A percentile compares a stretch with the other conserved stretches of the same genome.
Evolutionary conservation across 2,888 invertebrate species (phyloP).

Genomic region (Sussaba pulchella): DNA sequence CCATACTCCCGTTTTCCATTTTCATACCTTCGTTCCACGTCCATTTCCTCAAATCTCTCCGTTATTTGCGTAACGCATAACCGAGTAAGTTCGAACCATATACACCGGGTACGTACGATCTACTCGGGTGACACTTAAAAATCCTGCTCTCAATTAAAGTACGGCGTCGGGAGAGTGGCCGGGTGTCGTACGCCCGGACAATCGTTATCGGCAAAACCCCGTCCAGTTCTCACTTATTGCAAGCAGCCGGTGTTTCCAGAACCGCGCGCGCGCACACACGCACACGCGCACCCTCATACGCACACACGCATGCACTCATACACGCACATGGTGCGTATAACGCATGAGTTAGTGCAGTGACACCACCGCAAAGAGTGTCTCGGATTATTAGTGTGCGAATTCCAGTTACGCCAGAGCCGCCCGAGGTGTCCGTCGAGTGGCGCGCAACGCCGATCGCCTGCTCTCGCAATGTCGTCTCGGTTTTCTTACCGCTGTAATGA

Average conservation of each 20-base stretch:
- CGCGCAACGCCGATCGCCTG: conserved; percentile 56
- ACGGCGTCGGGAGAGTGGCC: conserved; percentile 26
- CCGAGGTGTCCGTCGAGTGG: conserved; percentile 75
- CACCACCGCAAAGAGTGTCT: conserved; percentile 64
- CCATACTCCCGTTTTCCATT: no score
- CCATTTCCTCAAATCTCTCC: no score
- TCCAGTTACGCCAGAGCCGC: conserved; percentile 75
- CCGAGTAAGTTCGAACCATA: not conserved
- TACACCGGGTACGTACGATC: no score
- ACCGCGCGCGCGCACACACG: not conserved
- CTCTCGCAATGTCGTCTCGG: conserved; percentile 60
- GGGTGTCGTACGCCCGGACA: conserved; percentile 57
- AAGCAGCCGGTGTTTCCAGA: conserved; percentile 41
- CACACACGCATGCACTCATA: not conserved
- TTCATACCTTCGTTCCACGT: no score
- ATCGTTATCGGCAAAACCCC: conserved; percentile 56
- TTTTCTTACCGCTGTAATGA: conserved; percentile 80
- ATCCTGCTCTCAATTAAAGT: conserved; percentile 54
- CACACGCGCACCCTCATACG: no score
- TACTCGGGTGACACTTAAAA: conserved; percentile 29
- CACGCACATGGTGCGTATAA: not conserved
- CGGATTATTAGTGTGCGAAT: conserved; percentile 81
- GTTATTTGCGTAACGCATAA: not conserved
- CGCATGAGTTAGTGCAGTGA: conserved; percentile 12
- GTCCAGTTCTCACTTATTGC: conserved; percentile 48